phyloP scores from a whole-genome alignment of 2,888 invertebrate genomes.

The Nemotelus nigrinus region DNA sequence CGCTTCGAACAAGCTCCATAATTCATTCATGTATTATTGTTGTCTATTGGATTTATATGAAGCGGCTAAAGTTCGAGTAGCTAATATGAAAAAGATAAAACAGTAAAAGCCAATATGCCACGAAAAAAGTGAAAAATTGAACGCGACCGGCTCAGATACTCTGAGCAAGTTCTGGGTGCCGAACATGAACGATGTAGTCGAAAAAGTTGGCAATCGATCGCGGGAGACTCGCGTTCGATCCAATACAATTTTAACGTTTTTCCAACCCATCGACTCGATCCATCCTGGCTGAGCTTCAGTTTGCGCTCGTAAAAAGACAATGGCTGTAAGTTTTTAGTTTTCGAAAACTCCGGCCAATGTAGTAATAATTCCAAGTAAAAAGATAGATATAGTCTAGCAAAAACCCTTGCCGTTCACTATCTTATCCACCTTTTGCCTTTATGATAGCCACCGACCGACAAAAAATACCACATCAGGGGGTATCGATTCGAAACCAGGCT shows the following conservation, averaged over 20 bases:
- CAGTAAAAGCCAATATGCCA: slow-evolving; percentile 34
- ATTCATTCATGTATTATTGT: slow-evolving; percentile 21
- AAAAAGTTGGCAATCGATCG: background rate
- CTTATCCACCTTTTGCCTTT: slow-evolving; percentile 35
- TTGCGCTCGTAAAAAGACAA: too few species aligned
- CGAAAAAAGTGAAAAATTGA: slow-evolving; percentile 23
- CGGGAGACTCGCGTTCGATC: too few species aligned
- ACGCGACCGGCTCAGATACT: background rate
- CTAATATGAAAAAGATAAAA: slow-evolving; percentile 45
- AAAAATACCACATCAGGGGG: slow-evolving; percentile 41
- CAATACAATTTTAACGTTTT: too few species aligned
- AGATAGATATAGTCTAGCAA: slow-evolving; percentile 8
- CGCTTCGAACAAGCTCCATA: slow-evolving; percentile 6
- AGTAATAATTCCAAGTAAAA: background rate
- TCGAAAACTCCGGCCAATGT: background rate
- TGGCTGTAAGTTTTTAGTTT: too few species aligned
- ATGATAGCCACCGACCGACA: slow-evolving; percentile 29
- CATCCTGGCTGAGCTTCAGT: too few species aligned
- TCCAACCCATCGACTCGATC: too few species aligned
- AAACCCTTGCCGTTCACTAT: slow-evolving; percentile 29
- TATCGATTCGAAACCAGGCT: slow-evolving; percentile 31
- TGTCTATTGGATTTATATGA: slow-evolving; percentile 41
- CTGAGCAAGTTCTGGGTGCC: background rate
- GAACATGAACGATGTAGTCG: background rate
- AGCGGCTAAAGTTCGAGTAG: slow-evolving; percentile 45